Evolutionary conservation across 2,113 vertebrate genomes (phyloP).

Genomic region (Megaceryle torquata): DNA sequence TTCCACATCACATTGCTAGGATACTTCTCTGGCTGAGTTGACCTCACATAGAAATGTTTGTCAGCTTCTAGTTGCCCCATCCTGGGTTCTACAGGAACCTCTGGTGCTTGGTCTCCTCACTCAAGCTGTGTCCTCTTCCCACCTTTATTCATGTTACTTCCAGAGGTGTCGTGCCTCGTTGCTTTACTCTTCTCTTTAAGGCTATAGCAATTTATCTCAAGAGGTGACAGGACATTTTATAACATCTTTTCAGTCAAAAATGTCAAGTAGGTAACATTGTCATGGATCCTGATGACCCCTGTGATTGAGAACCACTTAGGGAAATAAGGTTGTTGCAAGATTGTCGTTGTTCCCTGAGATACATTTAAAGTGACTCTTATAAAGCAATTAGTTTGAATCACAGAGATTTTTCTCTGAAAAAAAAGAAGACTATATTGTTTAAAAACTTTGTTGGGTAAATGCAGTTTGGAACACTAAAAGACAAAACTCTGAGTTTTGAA

Average conservation of each 20-base stretch:
- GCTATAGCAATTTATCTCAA: neutral
- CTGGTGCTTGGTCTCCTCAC: neutral
- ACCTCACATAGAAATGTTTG: neutral
- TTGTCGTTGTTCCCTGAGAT: neutral
- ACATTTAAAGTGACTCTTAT: neutral
- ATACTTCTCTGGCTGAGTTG: neutral
- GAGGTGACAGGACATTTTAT: neutral
- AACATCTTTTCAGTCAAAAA: neutral
- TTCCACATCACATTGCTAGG: neutral
- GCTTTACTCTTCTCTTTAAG: neutral
- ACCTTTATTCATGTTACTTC: neutral
- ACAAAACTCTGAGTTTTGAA: neutral
- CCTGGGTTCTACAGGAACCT: neutral
- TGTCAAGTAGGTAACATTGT: neutral
- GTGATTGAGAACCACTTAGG: neutral
- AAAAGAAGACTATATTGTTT: neutral
- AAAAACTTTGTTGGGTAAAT: neutral
- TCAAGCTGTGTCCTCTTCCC: neutral
- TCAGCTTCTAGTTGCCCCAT: neutral
- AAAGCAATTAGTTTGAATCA: neutral
- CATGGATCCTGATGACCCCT: neutral
- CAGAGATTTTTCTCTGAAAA: neutral
- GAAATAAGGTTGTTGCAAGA: neutral
- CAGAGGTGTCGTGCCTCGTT: neutral
- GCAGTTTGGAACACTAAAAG: neutral